Percentiles rank a stretch among this genome's conserved stretches.
Conservation (phyloP, 1,140 invertebrate species). For the Brachionus koreanus region DNA sequence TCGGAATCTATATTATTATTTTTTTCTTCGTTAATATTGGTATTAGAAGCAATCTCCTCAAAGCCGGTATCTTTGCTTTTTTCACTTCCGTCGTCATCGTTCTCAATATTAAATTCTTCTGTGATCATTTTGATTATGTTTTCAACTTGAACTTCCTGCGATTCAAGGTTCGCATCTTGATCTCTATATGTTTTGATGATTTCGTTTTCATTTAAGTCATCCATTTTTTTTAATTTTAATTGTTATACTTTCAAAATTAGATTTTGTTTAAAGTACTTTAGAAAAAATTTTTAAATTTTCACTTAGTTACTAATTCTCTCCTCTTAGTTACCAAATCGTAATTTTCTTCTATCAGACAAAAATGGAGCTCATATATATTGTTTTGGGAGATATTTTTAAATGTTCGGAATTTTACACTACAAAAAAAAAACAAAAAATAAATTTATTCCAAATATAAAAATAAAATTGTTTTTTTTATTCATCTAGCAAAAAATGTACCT, state of each 20-base stretch:
- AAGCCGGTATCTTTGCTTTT: slow-evolving; percentile 12
- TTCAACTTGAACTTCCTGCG: slow-evolving; percentile 9
- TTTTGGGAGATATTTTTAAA: neutral
- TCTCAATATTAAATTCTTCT: slow-evolving; percentile 10
- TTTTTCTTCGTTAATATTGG: slow-evolving; percentile 12
- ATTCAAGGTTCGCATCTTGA: slow-evolving; percentile 4
- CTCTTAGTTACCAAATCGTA: neutral
- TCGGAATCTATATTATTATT: neutral
- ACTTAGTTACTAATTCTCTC: neutral
- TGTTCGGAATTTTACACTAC: too few relatives aligned
- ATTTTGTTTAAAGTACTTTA: neutral
- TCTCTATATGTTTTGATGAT: neutral
- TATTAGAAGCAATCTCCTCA: neutral
- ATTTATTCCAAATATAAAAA: too few relatives aligned
- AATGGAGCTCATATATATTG: neutral
- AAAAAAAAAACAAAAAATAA: too few relatives aligned
- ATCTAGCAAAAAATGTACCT: too few relatives aligned
- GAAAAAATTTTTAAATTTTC: neutral
- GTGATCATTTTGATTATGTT: slow-evolving; percentile 28
- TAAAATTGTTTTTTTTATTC: too few relatives aligned
- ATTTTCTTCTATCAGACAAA: slow-evolving; percentile 8
- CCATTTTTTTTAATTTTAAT: neutral
- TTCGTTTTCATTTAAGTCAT: neutral
- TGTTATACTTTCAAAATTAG: neutral
- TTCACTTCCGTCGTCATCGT: neutral